These are phyloP conservation scores for Limenitis camilla DNA, from an alignment of 2,888 invertebrate genomes.

Conservation along the genomic window DNA sequence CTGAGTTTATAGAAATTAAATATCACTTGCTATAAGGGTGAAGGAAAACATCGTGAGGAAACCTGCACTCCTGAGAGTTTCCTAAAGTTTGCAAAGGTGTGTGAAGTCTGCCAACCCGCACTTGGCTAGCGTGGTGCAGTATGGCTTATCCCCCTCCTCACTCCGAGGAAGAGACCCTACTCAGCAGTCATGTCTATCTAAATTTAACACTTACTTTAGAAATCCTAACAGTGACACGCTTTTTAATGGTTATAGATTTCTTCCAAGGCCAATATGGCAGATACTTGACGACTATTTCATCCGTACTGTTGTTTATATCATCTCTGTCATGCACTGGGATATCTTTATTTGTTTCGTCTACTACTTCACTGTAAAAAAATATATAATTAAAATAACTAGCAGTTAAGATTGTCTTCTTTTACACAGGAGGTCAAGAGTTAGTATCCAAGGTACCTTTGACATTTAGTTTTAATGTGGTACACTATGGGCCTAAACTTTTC, in stretches of 20 bases:
- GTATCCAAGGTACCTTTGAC: neutral
- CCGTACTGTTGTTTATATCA: constrained; percentile 39
- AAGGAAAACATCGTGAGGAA: too few relatives aligned
- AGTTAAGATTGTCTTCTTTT: neutral
- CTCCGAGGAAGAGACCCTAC: too few relatives aligned
- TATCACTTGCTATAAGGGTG: too few relatives aligned
- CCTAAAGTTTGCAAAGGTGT: too few relatives aligned
- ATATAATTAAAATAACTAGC: neutral
- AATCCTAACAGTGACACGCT: constrained; percentile 33
- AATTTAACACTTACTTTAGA: constrained; percentile 39
- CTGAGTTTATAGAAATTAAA: too few relatives aligned
- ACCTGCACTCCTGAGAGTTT: too few relatives aligned
- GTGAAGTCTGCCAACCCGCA: too few relatives aligned
- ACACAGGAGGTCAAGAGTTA: neutral
- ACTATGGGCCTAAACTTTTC: too few relatives aligned
- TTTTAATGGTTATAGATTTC: constrained; percentile 26
- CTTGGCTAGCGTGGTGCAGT: too few relatives aligned
- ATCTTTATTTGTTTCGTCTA: constrained; percentile 36
- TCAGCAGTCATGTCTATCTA: too few relatives aligned
- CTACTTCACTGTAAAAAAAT: constrained; percentile 43
- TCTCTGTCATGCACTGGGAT: constrained; percentile 42
- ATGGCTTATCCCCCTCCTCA: too few relatives aligned
- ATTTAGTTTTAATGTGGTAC: too few relatives aligned
- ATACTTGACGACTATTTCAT: constrained; percentile 43
- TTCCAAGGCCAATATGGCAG: constrained; percentile 53